phyloP scores from a whole-genome alignment of 2,113 vertebrate species.

The Glaucidium brasilianum region DNA sequence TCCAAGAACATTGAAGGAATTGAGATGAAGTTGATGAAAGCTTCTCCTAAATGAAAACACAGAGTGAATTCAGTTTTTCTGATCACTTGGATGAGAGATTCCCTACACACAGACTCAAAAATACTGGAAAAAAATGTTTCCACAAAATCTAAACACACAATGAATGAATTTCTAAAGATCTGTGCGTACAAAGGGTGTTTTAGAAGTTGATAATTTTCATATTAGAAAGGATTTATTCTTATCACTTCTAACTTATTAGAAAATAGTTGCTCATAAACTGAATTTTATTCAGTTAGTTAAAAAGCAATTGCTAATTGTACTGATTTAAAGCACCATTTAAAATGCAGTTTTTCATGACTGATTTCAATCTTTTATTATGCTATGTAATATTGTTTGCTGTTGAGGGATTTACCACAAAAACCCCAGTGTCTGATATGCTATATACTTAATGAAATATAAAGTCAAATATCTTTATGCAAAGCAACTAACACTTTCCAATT shows the following conservation, averaged over 20 bases:
- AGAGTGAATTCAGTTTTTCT: background rate
- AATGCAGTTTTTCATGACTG: constrained; percentile 14
- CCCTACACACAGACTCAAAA: background rate
- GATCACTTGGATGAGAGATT: background rate
- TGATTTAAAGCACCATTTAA: constrained; percentile 53
- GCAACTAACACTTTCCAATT: background rate
- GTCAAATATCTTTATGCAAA: background rate
- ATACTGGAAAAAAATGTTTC: background rate
- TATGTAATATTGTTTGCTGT: background rate
- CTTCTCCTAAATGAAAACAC: constrained; percentile 11
- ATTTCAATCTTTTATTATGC: constrained; percentile 34
- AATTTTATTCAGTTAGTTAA: constrained; percentile 57
- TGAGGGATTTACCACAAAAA: background rate
- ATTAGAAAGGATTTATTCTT: constrained; percentile 57
- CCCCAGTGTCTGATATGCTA: background rate
- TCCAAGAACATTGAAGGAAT: background rate
- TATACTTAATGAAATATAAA: background rate
- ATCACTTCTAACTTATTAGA: constrained; percentile 58
- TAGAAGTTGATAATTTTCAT: constrained; percentile 16
- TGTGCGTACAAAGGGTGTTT: background rate
- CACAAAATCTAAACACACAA: background rate
- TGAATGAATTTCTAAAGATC: background rate
- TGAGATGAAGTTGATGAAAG: constrained; percentile 13
- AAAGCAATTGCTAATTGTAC: constrained; percentile 50
- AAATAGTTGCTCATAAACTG: constrained; percentile 55